These are phyloP conservation scores for Rhagophthalmus giganteus DNA, from an alignment of 2,888 invertebrate genomes.

Conservation along the genomic window DNA sequence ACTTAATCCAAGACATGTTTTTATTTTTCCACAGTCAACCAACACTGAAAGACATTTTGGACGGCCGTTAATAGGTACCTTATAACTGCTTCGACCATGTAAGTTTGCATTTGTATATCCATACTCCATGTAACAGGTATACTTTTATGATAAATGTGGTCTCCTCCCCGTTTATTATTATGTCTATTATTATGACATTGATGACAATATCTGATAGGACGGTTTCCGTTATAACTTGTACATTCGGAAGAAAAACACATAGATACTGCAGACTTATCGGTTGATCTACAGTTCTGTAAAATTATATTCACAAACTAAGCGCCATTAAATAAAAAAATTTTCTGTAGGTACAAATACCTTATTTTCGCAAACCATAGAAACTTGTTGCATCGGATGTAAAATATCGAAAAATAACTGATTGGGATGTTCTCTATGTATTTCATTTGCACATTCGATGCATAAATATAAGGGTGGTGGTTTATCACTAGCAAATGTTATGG, in stretches of 20 bases:
- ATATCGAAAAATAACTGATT: conserved; percentile 85
- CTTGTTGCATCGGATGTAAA: conserved; percentile 90
- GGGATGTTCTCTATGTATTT: conserved; percentile 85
- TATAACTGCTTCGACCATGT: conserved; percentile 92
- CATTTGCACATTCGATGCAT: conserved; percentile 94
- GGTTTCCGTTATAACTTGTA: conserved; percentile 93
- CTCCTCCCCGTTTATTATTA: conserved; percentile 82
- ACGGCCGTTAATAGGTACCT: conserved; percentile 61
- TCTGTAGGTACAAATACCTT: conserved; percentile 63
- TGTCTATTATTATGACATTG: conserved; percentile 89
- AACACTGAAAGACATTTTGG: not conserved
- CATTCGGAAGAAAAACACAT: conserved; percentile 98
- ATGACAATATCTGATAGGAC: conserved; percentile 91
- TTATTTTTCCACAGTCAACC: not conserved
- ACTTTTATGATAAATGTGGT: conserved; percentile 88
- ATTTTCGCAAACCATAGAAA: conserved; percentile 94
- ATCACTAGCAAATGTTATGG: conserved; percentile 82
- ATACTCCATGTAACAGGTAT: conserved; percentile 87
- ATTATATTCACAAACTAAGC: not conserved
- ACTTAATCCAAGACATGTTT: not conserved
- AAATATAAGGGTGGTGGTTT: conserved; percentile 93
- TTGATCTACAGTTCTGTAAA: conserved; percentile 84
- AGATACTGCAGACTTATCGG: conserved; percentile 89
- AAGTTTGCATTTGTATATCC: conserved; percentile 88
- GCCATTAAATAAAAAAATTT: not conserved